Evolutionary conservation across 2,888 invertebrate genomes (phyloP), one percentile per base, ranked within the genome.

Genomic region (Campopleginae sp.): DNA sequence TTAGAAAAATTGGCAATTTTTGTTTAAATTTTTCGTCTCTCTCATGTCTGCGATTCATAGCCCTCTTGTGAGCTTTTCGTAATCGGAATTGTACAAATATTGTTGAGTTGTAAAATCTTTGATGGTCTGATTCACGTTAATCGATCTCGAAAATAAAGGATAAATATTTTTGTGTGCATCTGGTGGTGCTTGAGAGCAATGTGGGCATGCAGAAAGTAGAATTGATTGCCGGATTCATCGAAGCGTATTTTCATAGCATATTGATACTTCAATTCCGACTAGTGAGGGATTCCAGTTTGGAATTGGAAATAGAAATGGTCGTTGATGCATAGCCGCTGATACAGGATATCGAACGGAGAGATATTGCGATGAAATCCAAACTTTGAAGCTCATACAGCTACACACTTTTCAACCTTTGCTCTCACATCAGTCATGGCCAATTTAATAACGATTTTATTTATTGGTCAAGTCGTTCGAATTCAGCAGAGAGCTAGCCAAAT

Each of bases 141-240:
- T n/a, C n/a, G 17, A 17, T n/a, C n/a, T 48, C 17, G 1, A 48
- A 48, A 48, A 48, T n/a, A 6, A 5, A 48, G 14, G 14, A 48
- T n/a, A 48, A 48, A 48, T 48, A 48, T 48, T 48, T 48, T 48
- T 17, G 46, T 48, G n/a, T 48, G 5, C 46, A 48, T 48, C 6
- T 14, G n/a, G 5, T 48, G 6, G 46, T 48, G 4, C 46, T 48
- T 48, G 46, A 48, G 5, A 48, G n/a, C 17, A n/a, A 48, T 6
- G 14, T 54, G 10, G 54, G 54, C 19, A 58, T 58, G 19, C 23
- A 19, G 46, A 10, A 66, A 38, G 63, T 33, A 31, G n/a, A 71
- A 71, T 63, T 61, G 71, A 71, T 79, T 71, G 31, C 17, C 6
- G 63, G 48, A 61, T 79, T 79, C 63, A 71, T 71, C 71, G 63